These are phyloP conservation scores for Calameuta filiformis DNA, from an alignment of 2,888 invertebrate species.

Conservation along the genomic window DNA sequence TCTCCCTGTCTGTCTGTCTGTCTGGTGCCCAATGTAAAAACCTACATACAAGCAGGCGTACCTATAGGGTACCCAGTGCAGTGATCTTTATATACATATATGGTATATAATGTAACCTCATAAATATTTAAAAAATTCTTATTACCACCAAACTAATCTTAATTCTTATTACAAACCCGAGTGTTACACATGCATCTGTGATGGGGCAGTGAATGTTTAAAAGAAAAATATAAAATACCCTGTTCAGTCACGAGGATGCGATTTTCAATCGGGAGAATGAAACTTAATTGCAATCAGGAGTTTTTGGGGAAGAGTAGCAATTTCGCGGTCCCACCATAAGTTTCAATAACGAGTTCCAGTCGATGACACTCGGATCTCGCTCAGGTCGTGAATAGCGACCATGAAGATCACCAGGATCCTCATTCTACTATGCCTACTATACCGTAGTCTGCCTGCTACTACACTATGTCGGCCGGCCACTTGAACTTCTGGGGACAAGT, in stretches of 20 bases:
- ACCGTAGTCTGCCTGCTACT: background rate
- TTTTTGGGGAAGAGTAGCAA: constrained; percentile 1
- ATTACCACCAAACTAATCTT: background rate
- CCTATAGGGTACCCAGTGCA: background rate
- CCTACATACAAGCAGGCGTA: background rate
- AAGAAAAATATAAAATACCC: background rate
- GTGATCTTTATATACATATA: background rate
- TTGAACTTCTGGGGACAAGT: constrained; percentile 39
- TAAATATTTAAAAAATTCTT: background rate
- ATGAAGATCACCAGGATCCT: constrained; percentile 22
- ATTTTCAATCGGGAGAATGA: constrained; percentile 3
- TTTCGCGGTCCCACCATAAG: constrained; percentile 28
- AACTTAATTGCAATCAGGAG: constrained; percentile 59
- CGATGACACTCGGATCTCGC: constrained; percentile 40
- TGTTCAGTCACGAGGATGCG: background rate
- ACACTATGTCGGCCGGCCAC: background rate
- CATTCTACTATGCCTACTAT: background rate
- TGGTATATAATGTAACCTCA: background rate
- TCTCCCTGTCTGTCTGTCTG: constrained; percentile 51
- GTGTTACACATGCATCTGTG: background rate
- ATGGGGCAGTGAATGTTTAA: background rate
- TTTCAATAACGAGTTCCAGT: constrained; percentile 46
- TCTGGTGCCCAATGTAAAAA: constrained; percentile 27
- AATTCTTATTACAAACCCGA: background rate
- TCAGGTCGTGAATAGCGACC: constrained; percentile 34